These are phyloP conservation scores for Vulpes vulpes DNA, from an alignment of 2,113 vertebrate genomes.

Conservation along the genomic window DNA sequence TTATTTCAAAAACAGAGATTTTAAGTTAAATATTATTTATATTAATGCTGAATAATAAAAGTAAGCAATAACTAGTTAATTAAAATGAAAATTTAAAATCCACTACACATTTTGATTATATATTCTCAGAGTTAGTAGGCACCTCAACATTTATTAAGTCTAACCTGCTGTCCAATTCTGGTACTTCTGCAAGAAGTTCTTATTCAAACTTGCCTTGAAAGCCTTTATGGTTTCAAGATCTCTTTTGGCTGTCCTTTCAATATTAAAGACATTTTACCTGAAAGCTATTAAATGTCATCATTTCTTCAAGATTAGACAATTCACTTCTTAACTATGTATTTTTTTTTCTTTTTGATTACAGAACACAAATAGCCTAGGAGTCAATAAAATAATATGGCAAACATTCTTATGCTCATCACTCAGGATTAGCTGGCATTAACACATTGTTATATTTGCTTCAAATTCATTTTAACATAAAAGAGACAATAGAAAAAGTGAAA, in stretches of 20 bases:
- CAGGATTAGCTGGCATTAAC: neutral
- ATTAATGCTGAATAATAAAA: neutral
- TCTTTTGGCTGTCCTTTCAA: neutral
- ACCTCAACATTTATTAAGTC: neutral
- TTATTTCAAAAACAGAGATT: neutral
- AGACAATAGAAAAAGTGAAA: neutral
- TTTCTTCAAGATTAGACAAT: neutral
- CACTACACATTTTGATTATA: neutral
- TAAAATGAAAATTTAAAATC: neutral
- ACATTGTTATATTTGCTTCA: neutral
- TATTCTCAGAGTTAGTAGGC: neutral
- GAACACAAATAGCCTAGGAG: neutral
- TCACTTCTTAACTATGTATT: neutral
- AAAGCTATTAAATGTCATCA: neutral
- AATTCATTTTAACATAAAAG: slow-evolving; percentile 8
- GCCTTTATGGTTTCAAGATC: neutral
- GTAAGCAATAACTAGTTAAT: neutral
- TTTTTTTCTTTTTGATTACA: neutral
- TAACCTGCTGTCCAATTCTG: neutral
- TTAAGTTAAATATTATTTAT: neutral
- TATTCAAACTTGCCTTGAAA: neutral
- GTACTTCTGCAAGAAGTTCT: neutral
- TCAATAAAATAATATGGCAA: neutral
- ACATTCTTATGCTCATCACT: neutral
- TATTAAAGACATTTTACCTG: neutral